Conservation (phyloP, 2,113 vertebrate species). For the Oophaga pumilio region DNA sequence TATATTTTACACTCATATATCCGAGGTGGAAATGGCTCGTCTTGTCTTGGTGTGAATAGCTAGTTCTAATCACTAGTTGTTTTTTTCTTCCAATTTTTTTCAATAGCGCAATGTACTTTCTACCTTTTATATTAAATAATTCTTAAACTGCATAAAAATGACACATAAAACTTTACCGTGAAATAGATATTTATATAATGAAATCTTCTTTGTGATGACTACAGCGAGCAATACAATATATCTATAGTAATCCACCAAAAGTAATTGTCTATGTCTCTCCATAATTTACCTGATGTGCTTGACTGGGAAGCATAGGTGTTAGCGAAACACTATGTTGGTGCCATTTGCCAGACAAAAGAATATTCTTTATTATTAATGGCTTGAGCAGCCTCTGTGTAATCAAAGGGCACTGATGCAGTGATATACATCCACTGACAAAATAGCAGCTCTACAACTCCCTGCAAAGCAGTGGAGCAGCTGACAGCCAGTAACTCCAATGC, state of each 20-base stretch:
- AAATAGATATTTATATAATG: not conserved
- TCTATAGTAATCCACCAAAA: slow-evolving; percentile 7
- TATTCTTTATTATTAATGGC: slow-evolving; percentile 79
- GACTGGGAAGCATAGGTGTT: slow-evolving; percentile 70
- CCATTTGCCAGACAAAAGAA: slow-evolving; percentile 78
- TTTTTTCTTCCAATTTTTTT: too few species aligned
- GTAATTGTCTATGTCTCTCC: not conserved
- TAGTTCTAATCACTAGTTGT: too few species aligned
- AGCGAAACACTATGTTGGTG: slow-evolving; percentile 63
- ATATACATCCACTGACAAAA: slow-evolving; percentile 78
- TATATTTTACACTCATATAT: too few species aligned
- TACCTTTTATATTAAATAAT: not conserved
- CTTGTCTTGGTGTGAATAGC: too few species aligned
- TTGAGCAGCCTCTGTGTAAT: slow-evolving; percentile 77
- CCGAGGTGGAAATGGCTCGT: too few species aligned
- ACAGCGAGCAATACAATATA: not conserved
- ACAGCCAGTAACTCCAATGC: slow-evolving; percentile 69
- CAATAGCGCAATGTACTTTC: too few species aligned
- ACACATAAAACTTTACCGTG: not conserved
- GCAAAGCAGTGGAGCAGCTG: slow-evolving; percentile 70
- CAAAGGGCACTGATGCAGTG: slow-evolving; percentile 79
- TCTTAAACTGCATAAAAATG: not conserved
- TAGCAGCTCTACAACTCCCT: slow-evolving; percentile 67
- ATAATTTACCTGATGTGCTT: slow-evolving; percentile 69
- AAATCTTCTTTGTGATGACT: not conserved